Evolutionary conservation across 2,113 vertebrate species (phyloP).

Genomic region (Podarcis muralis): DNA sequence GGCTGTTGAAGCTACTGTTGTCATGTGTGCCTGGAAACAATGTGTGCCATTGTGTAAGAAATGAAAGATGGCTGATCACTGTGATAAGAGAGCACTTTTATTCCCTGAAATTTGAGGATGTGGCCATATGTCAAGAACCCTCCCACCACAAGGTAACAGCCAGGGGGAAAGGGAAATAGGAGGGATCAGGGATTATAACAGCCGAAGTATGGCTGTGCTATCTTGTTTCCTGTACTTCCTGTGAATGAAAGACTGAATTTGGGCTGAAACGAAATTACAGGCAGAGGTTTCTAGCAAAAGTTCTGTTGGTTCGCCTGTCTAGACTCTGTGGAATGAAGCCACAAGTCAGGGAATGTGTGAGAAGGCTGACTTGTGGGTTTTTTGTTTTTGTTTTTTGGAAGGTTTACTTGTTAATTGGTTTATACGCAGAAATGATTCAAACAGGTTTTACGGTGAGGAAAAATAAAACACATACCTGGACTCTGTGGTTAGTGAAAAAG

Average conservation of each 20-base stretch:
- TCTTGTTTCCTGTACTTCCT: not conserved
- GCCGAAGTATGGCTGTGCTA: not conserved
- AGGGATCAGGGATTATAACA: not conserved
- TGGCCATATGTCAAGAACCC: not conserved
- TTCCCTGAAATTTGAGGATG: not conserved
- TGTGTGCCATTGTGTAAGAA: not conserved
- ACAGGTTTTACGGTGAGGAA: not conserved
- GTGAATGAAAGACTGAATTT: not conserved
- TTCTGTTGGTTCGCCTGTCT: not conserved
- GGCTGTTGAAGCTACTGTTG: not conserved
- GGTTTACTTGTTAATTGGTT: not conserved
- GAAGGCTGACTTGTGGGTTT: not conserved
- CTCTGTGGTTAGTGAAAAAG: not conserved
- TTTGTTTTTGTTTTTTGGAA: not conserved
- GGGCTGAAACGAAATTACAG: not conserved
- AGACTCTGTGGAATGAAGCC: not conserved
- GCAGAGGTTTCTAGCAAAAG: not conserved
- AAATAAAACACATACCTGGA: not conserved
- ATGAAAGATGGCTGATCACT: not conserved
- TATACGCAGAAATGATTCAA: not conserved
- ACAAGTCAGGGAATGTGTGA: not conserved
- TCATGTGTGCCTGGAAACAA: not conserved
- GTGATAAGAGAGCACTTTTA: not conserved
- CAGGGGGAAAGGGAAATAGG: not conserved
- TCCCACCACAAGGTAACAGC: not conserved